A percentile compares a stretch with the other conserved stretches of the same genome.
Conservation (phyloP, 2,113 vertebrate species). For the Leucopsar rothschildi region DNA sequence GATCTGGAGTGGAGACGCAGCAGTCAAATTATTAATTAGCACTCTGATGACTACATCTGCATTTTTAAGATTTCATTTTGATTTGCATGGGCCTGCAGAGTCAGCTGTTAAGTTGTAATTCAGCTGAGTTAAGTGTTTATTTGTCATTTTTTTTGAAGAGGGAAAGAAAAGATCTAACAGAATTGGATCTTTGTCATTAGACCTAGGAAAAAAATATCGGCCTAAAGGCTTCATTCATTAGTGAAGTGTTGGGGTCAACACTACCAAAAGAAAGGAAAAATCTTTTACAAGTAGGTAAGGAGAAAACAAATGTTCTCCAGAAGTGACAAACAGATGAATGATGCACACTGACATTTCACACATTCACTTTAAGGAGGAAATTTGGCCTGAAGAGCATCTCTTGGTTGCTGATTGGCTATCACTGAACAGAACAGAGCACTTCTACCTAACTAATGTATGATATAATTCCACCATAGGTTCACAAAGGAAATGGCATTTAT, state of each 20-base stretch:
- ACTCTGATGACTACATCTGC: constrained; percentile 36
- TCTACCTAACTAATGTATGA: neutral
- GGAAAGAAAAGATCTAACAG: neutral
- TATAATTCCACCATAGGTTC: neutral
- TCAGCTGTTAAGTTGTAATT: constrained; percentile 33
- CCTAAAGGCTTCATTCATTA: neutral
- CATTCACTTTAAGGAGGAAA: neutral
- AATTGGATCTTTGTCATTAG: neutral
- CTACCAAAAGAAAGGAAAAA: neutral
- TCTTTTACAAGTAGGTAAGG: neutral
- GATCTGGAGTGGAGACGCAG: neutral
- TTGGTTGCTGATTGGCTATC: neutral
- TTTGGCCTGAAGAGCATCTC: neutral
- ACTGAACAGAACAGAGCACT: accelerated
- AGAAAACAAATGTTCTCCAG: neutral
- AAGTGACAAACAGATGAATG: neutral
- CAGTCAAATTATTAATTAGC: constrained; percentile 43
- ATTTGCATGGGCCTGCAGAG: constrained; percentile 24
- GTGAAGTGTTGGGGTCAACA: neutral
- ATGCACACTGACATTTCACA: neutral
- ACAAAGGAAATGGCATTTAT: neutral
- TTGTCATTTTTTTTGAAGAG: neutral
- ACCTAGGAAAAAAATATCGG: neutral
- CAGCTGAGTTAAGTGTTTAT: constrained; percentile 14
- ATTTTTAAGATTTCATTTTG: constrained; percentile 37